Percentiles rank a stretch among this genome's conserved stretches.
These are phyloP conservation scores for Diplogasteroides magnus DNA, from an alignment of 1,140 invertebrate genomes.

Conservation along the genomic window DNA sequence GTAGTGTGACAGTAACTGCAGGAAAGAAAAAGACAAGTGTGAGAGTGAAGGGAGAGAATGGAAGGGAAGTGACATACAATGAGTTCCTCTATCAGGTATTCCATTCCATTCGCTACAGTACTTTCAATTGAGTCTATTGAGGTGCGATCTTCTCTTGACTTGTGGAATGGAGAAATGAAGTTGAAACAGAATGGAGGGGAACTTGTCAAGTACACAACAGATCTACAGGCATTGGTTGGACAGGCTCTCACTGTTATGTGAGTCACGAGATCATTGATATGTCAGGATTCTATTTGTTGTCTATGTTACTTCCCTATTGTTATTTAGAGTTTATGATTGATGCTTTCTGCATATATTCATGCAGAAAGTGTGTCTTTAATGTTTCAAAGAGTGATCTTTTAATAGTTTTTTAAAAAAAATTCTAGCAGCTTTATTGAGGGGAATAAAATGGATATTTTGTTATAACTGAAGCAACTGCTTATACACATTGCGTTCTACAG, in stretches of 20 bases:
- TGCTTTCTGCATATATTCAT: not conserved
- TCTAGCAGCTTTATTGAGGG: no score
- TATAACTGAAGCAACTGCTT: no score
- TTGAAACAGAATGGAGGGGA: conserved; percentile 4
- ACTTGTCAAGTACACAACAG: conserved; percentile 13
- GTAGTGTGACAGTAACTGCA: conserved; percentile 13
- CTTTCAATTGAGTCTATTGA: not conserved
- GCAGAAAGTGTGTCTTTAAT: no score
- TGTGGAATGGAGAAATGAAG: conserved; percentile 18
- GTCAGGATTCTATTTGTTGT: not conserved
- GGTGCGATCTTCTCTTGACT: conserved; percentile 22
- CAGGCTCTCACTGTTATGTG: conserved; percentile 2
- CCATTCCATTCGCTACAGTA: not conserved
- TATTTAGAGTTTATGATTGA: not conserved
- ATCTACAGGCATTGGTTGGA: conserved; percentile 11
- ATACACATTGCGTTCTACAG: no score
- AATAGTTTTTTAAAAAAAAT: no score
- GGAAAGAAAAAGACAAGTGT: conserved; percentile 12
- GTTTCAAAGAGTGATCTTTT: no score
- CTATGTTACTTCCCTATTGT: not conserved
- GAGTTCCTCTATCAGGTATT: conserved; percentile 25
- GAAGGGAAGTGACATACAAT: conserved; percentile 11
- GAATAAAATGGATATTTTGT: no score
- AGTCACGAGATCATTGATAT: no score
- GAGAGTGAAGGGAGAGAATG: conserved; percentile 13